Percentiles rank a stretch among this genome's conserved stretches.
These are phyloP conservation scores for Ernsta delagoae DNA, from an alignment of 2,888 invertebrate genomes.

Conservation along the genomic window DNA sequence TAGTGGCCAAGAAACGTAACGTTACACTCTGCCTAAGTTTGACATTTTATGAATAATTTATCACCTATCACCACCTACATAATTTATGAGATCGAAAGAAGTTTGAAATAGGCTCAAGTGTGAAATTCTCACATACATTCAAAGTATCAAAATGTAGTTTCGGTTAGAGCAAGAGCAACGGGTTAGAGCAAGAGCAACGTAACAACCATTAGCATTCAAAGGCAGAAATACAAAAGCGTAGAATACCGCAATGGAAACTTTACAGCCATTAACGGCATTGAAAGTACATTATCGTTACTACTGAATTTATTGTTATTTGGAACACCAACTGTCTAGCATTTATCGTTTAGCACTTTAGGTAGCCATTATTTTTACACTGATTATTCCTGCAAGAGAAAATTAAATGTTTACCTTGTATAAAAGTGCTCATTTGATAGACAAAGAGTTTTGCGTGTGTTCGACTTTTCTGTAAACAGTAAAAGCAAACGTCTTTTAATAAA, in stretches of 20 bases:
- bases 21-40: too few species aligned
- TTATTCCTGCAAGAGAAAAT: slow-evolving; percentile 16
- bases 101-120: slow-evolving; percentile 1
- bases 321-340: slow-evolving; percentile 4
- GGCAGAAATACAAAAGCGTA: slow-evolving; percentile 10
- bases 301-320: slow-evolving; percentile 29
- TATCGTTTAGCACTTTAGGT: not conserved
- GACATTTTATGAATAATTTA: too few species aligned
- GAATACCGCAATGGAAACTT: slow-evolving; percentile 17
- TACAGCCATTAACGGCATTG: slow-evolving; percentile 17
- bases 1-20: too few species aligned
- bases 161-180: too few species aligned
- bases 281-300: slow-evolving; percentile 22
- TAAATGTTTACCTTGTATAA: not conserved
- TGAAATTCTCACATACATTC: slow-evolving; percentile 10
- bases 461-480: not conserved
- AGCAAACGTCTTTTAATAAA: too few species aligned
- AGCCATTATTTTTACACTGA: not conserved
- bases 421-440: too few species aligned
- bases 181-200: not conserved
- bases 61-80: too few species aligned
- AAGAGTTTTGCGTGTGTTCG: too few species aligned
- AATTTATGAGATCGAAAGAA: too few species aligned
- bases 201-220: slow-evolving; percentile 16
- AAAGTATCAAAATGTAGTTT: not conserved